Evolutionary conservation across 35 echinoderm and acorn worm genomes (phyloP).

Genomic region (Lytechinus pictus): DNA sequence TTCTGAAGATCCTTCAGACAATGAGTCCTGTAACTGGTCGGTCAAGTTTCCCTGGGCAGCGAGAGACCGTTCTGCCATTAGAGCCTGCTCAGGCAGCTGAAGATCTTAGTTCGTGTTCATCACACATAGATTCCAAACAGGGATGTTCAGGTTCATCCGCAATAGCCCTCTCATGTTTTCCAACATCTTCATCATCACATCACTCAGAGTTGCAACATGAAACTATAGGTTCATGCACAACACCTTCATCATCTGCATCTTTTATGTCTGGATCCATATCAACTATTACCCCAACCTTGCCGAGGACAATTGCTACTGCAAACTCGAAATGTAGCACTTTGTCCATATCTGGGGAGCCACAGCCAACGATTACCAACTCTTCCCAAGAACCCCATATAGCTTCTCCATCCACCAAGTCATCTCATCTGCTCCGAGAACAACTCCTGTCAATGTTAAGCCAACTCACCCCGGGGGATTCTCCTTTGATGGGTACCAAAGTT

Average conservation of each 20-base stretch:
- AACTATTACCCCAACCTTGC: not conserved
- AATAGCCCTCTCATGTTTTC: not conserved
- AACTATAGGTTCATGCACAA: not conserved
- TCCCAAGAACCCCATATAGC: not conserved
- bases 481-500: too few relatives aligned
- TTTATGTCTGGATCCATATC: not conserved
- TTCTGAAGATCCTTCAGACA: not conserved
- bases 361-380: not conserved
- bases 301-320: not conserved
- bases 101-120: slow-evolving; percentile 13
- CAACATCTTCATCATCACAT: slow-evolving; percentile 36
- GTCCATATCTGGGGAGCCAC: not conserved
- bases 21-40: not conserved
- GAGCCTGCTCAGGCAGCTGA: not conserved
- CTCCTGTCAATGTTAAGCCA: too few relatives aligned
- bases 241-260: slow-evolving; percentile 33
- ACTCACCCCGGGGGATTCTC: not conserved
- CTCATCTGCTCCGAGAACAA: too few relatives aligned
- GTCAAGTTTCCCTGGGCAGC: not conserved
- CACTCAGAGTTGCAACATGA: too few relatives aligned
- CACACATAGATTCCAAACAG: not conserved
- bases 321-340: not conserved
- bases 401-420: not conserved
- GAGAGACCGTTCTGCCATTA: not conserved
- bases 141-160: not conserved